Conservation (phyloP, 2,888 invertebrate species). For the Cryptocephalus moraei region DNA sequence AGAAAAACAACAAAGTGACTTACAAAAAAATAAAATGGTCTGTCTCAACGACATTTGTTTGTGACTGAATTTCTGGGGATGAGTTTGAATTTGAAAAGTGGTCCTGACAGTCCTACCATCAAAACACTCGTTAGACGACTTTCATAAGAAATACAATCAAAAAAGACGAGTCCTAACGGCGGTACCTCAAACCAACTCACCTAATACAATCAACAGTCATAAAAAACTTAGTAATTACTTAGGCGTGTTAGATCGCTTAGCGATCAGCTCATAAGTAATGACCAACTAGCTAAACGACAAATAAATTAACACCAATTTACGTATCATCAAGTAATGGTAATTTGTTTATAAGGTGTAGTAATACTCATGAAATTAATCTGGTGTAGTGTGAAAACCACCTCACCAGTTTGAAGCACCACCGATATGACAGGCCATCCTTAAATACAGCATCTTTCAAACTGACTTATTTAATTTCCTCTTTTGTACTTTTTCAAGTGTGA, state of each 20-base stretch:
- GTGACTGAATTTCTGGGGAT: slow-evolving; percentile 16
- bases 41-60: slow-evolving; percentile 14
- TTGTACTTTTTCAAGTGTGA: too few species aligned
- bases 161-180: too few species aligned
- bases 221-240: too few species aligned
- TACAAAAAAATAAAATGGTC: slow-evolving; percentile 30
- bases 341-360: too few species aligned
- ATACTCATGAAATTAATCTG: background rate
- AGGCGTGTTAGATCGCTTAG: too few species aligned
- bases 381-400: too few species aligned
- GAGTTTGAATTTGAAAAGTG: slow-evolving; percentile 22
- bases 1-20: slow-evolving; percentile 17
- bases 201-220: background rate
- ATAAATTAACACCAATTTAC: too few species aligned
- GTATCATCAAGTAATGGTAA: too few species aligned
- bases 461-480: slow-evolving; percentile 1
- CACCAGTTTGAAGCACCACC: slow-evolving; percentile 6
- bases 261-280: too few species aligned
- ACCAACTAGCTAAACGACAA: too few species aligned
- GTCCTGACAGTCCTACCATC: slow-evolving; percentile 18
- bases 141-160: background rate
- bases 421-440: slow-evolving; percentile 11
- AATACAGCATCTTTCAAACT: slow-evolving; percentile 16
- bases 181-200: too few species aligned
- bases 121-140: slow-evolving; percentile 6